These are phyloP conservation scores for Trichonephila inaurata DNA, from an alignment of 1,140 invertebrate species.

Conservation along the genomic window DNA sequence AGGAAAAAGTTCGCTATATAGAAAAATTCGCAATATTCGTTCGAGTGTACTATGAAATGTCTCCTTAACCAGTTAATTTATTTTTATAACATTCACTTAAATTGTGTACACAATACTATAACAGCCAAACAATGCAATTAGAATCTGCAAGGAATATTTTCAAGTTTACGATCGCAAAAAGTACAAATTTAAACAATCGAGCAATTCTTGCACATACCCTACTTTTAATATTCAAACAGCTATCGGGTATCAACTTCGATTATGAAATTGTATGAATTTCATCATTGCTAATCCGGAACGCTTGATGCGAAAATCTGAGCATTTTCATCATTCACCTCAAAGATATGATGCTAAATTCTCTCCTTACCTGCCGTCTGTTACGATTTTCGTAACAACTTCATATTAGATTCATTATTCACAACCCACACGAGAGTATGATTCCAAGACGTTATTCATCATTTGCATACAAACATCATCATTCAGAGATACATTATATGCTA, in stretches of 20 bases:
- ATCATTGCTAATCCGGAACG: not conserved
- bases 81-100: too few relatives aligned
- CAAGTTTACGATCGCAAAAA: too few relatives aligned
- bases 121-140: too few relatives aligned
- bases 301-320: not conserved
- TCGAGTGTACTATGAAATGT: too few relatives aligned
- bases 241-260: not conserved
- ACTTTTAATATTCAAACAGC: not conserved
- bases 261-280: slow-evolving; percentile 17
- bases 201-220: too few relatives aligned
- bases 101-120: too few relatives aligned
- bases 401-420: slow-evolving; percentile 41
- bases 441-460: slow-evolving; percentile 53
- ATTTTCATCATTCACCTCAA: slow-evolving; percentile 9
- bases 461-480: slow-evolving; percentile 52
- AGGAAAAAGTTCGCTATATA: too few relatives aligned
- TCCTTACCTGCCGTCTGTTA: not conserved
- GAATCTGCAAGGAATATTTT: too few relatives aligned
- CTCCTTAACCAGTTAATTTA: too few relatives aligned
- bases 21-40: too few relatives aligned
- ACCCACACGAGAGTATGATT: not conserved
- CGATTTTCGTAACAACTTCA: slow-evolving; percentile 12
- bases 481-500: slow-evolving; percentile 1
- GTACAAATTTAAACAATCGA: too few relatives aligned
- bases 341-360: slow-evolving; percentile 13